A percentile compares a stretch with the other conserved stretches of the same genome.
Evolutionary conservation across 2,797 vertebrate species (phyloP).

Genomic region (Melanotaenia trifasciata): DNA sequence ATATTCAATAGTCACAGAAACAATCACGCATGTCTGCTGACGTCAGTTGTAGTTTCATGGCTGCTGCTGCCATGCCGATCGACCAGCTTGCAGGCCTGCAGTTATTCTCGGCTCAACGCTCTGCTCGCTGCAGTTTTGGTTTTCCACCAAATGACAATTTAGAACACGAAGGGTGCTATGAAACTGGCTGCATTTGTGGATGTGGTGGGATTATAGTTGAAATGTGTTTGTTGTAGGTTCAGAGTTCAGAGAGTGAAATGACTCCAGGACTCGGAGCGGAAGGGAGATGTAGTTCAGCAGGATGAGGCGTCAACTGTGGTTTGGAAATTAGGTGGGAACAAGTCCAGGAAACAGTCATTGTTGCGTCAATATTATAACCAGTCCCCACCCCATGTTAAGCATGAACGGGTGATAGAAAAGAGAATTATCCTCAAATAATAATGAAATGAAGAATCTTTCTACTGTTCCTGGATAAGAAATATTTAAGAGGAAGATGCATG

Average conservation of each 20-base stretch:
- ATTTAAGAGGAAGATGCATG: not conserved
- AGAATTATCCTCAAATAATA: not conserved
- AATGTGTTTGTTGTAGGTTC: conserved; percentile 56
- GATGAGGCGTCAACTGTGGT: conserved; percentile 42
- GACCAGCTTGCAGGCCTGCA: conserved; percentile 58
- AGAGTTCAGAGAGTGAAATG: conserved; percentile 1
- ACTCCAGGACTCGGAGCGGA: conserved; percentile 27
- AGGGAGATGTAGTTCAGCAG: conserved; percentile 34
- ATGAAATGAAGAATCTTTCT: not conserved
- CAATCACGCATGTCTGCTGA: conserved; percentile 66
- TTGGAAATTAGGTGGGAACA: conserved; percentile 58
- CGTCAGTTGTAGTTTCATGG: conserved; percentile 74
- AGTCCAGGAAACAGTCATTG: conserved; percentile 55
- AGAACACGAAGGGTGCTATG: conserved; percentile 37
- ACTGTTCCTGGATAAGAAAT: not conserved
- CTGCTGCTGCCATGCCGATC: conserved; percentile 55
- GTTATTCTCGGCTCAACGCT: conserved; percentile 57
- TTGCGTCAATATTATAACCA: conserved; percentile 55
- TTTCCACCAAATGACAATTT: conserved; percentile 45
- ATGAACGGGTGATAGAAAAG: not conserved
- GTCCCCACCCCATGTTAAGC: conserved; percentile 39
- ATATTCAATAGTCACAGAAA: conserved; percentile 56
- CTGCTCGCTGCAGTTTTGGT: conserved; percentile 39
- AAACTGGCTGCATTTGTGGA: conserved; percentile 47
- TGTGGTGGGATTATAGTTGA: conserved; percentile 41